Evolutionary conservation across 2,888 invertebrate species (phyloP).

Genomic region (Carpatolechia fugitivella): DNA sequence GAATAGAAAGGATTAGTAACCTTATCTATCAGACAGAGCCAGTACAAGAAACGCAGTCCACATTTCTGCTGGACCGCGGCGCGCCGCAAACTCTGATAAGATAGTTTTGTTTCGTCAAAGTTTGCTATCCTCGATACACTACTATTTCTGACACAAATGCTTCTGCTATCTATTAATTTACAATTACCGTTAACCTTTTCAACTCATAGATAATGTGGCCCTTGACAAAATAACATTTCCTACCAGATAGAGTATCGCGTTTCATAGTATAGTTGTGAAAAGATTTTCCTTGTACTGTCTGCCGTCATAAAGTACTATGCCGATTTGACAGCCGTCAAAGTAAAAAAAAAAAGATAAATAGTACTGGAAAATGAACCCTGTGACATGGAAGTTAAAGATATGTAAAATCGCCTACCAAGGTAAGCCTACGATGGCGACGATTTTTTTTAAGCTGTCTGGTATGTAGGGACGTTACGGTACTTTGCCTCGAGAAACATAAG

Average conservation of each 20-base stretch:
- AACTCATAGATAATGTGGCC: constrained; percentile 23
- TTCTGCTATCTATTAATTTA: constrained; percentile 15
- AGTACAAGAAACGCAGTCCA: not conserved
- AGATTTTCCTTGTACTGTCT: constrained; percentile 33
- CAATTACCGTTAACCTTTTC: constrained; percentile 19
- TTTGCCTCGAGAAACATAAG: constrained; percentile 31
- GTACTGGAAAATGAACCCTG: too few species aligned
- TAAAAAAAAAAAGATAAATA: too few species aligned
- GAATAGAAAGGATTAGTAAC: too few species aligned
- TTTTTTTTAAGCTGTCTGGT: constrained; percentile 39
- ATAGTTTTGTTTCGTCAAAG: constrained; percentile 7
- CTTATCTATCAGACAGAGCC: not conserved
- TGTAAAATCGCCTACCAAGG: not conserved
- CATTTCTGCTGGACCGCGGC: not conserved
- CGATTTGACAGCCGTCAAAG: too few species aligned
- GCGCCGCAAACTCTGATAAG: constrained; percentile 1
- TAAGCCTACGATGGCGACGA: constrained; percentile 30
- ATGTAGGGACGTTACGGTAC: constrained; percentile 41
- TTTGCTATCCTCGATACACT: constrained; percentile 4
- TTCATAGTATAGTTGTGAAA: constrained; percentile 27
- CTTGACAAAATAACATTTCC: constrained; percentile 29
- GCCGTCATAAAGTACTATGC: too few species aligned
- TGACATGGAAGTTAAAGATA: too few species aligned
- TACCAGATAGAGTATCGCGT: constrained; percentile 24
- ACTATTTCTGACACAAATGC: constrained; percentile 11